These are phyloP conservation scores for Trinectes maculatus DNA, from an alignment of 2,113 vertebrate species.

Conservation along the genomic window DNA sequence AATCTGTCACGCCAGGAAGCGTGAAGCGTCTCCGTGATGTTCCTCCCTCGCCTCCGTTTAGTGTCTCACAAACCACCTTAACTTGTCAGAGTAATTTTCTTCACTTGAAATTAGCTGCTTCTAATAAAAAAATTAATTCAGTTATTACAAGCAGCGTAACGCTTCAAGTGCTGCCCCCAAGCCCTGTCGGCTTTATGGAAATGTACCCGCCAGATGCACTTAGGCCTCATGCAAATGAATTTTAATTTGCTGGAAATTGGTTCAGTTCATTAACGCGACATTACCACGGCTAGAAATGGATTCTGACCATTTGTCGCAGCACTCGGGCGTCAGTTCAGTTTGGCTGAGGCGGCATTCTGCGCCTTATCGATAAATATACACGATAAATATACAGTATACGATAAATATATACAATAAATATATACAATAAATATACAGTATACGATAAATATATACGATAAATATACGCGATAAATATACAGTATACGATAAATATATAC, in stretches of 20 bases:
- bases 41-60: constrained; percentile 28
- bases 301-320: constrained; percentile 31
- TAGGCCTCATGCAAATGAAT: constrained; percentile 66
- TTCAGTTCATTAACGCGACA: constrained; percentile 54
- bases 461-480: too few relatives aligned
- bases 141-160: constrained; percentile 69
- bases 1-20: constrained; percentile 40
- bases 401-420: too few relatives aligned
- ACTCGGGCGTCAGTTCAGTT: not conserved
- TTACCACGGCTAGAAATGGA: constrained; percentile 19
- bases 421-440: too few relatives aligned
- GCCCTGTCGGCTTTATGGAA: constrained; percentile 59
- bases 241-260: constrained; percentile 65
- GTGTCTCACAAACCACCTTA: constrained; percentile 29
- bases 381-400: too few relatives aligned
- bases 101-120: constrained; percentile 71
- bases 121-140: constrained; percentile 75
- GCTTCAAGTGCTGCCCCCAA: constrained; percentile 60
- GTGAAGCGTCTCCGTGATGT: constrained; percentile 36
- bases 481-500: too few relatives aligned
- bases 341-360: too few relatives aligned
- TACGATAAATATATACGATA: too few relatives aligned
- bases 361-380: too few relatives aligned
- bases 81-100: constrained; percentile 69
- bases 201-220: constrained; percentile 59